Percentiles rank a stretch among this genome's conserved stretches.
Evolutionary conservation across 2,797 vertebrate species (phyloP).

Genomic region (Sitta carolinensis): DNA sequence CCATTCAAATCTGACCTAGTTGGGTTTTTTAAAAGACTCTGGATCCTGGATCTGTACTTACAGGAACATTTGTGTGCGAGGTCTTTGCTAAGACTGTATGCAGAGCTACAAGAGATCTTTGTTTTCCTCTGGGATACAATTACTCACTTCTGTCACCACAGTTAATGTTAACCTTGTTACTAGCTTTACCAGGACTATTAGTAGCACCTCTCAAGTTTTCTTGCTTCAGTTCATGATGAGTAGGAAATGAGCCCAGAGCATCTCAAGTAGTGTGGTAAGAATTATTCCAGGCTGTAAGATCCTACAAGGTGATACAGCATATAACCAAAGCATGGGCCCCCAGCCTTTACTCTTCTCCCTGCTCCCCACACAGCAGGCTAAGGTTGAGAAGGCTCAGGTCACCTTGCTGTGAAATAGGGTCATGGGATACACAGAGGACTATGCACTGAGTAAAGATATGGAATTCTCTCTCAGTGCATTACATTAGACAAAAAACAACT

Average conservation of each 20-base stretch:
- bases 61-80: not conserved
- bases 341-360: not conserved
- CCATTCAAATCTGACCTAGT: not conserved
- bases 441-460: not conserved
- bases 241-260: not conserved
- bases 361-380: not conserved
- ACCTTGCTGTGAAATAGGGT: not conserved
- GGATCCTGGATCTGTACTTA: not conserved
- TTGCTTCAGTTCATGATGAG: not conserved
- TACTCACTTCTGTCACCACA: not conserved
- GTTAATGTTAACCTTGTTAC: not conserved
- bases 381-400: not conserved
- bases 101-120: not conserved
- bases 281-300: not conserved
- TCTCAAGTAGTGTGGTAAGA: not conserved
- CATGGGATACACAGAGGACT: not conserved
- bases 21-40: not conserved
- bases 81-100: not conserved
- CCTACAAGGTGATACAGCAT: not conserved
- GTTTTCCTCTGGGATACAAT: not conserved
- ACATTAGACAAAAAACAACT: fast-evolving
- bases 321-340: not conserved
- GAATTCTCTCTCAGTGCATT: not conserved
- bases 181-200: not conserved
- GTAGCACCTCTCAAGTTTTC: not conserved